Percentiles rank a stretch among this genome's conserved stretches.
phyloP scores from a whole-genome alignment of 35 echinoderm and acorn worm species.

The Hemicentrotus pulcherrimus region DNA sequence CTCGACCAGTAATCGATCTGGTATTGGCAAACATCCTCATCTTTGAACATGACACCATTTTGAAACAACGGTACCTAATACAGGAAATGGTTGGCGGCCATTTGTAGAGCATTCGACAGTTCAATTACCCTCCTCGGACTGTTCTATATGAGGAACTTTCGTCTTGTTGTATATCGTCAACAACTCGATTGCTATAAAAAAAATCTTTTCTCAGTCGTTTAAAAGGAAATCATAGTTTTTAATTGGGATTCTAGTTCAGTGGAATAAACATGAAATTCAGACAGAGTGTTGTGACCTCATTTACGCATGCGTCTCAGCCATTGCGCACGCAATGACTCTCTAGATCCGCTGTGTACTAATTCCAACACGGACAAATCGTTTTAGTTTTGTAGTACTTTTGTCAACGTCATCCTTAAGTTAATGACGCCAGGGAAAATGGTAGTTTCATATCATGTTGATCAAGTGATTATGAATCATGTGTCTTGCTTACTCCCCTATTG shows the following conservation, averaged over 20 bases:
- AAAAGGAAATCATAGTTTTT: neutral
- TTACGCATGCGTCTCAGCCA: neutral
- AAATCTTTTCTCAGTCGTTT: neutral
- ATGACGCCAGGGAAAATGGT: too few species aligned
- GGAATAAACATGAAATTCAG: neutral
- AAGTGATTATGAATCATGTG: too few species aligned
- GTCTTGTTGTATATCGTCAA: neutral
- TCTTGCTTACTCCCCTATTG: too few species aligned
- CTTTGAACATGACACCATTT: neutral
- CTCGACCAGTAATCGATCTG: neutral
- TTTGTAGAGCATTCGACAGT: neutral
- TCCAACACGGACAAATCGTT: too few species aligned
- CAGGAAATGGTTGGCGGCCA: neutral
- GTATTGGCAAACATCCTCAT: neutral
- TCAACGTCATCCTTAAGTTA: too few species aligned
- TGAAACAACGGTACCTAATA: neutral
- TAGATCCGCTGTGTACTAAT: too few species aligned
- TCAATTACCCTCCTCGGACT: neutral
- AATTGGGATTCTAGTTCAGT: neutral
- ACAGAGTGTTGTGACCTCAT: neutral
- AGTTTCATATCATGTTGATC: too few species aligned
- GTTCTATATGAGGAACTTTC: neutral
- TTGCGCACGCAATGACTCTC: neutral
- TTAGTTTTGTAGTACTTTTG: too few species aligned
- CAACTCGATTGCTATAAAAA: neutral